Evolutionary conservation across 2,888 invertebrate species (phyloP).

Genomic region (Petrolisthes cinctipes): DNA sequence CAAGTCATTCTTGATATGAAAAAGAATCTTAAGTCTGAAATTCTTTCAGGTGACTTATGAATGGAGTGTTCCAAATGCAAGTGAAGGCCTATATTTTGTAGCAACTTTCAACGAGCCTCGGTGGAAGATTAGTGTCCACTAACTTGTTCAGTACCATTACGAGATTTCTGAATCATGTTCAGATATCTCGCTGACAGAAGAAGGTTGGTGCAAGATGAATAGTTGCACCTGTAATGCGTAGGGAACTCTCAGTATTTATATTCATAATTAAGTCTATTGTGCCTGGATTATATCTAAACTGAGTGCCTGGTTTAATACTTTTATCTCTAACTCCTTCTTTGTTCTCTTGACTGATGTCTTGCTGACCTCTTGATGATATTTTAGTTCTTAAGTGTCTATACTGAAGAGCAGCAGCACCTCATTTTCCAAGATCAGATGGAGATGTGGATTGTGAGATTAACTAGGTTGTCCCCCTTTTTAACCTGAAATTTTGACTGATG

Average conservation of each 20-base stretch:
- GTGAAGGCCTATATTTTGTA: constrained; percentile 47
- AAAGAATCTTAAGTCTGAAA: no score
- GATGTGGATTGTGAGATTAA: no score
- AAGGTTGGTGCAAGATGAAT: no score
- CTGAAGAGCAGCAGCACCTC: no score
- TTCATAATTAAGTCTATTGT: not conserved
- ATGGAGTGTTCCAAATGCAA: constrained; percentile 56
- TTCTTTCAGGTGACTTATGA: constrained; percentile 60
- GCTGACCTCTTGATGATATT: not conserved
- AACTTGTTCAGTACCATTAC: not conserved
- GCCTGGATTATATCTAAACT: constrained; percentile 3
- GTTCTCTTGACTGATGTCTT: not conserved
- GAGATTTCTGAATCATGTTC: no score
- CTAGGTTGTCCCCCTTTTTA: no score
- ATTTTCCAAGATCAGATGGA: no score
- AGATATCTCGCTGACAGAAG: no score
- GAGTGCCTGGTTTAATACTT: constrained; percentile 11
- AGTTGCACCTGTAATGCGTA: no score
- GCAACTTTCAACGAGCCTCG: constrained; percentile 49
- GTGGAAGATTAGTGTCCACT: constrained; percentile 57
- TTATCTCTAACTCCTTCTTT: not conserved
- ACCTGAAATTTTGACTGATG: no score
- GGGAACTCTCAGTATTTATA: not conserved
- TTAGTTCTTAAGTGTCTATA: not conserved
- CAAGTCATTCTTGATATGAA: no score